These are phyloP conservation scores for Pelodytes ibericus DNA, from an alignment of 2,797 vertebrate species.

Conservation along the genomic window DNA sequence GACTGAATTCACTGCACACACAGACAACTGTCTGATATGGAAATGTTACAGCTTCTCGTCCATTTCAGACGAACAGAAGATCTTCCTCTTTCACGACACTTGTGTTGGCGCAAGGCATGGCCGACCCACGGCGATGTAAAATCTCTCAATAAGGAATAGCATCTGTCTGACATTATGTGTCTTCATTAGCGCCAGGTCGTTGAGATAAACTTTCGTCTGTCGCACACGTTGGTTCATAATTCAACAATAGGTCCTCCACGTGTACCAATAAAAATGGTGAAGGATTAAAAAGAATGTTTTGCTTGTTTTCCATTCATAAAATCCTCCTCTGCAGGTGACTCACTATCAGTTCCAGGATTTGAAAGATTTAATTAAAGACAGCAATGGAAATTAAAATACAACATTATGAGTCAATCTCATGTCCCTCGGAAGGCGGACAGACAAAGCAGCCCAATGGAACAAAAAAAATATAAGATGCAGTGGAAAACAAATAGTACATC, in stretches of 20 bases:
- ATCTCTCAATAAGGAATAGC: slow-evolving; percentile 34
- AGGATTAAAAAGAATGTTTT: slow-evolving; percentile 3
- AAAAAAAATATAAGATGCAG: too few relatives aligned
- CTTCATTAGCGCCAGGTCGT: slow-evolving; percentile 17
- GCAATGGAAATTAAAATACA: slow-evolving; percentile 5
- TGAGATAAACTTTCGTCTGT: slow-evolving; percentile 5
- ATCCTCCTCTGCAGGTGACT: not conserved
- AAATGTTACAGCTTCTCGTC: slow-evolving; percentile 24
- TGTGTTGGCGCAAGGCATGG: not conserved
- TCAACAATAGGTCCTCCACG: slow-evolving; percentile 14
- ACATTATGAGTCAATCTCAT: slow-evolving; percentile 25
- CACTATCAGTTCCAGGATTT: slow-evolving; percentile 13
- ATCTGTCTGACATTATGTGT: slow-evolving; percentile 33
- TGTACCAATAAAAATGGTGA: slow-evolving; percentile 26
- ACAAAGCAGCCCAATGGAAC: not conserved
- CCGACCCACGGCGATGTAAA: slow-evolving; percentile 38
- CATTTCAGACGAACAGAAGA: slow-evolving; percentile 37
- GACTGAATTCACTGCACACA: slow-evolving; percentile 26
- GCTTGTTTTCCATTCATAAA: not conserved
- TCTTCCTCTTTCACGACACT: slow-evolving; percentile 18
- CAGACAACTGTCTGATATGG: slow-evolving; percentile 26
- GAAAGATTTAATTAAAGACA: slow-evolving; percentile 12
- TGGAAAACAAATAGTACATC: too few relatives aligned
- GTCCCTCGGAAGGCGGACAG: not conserved
- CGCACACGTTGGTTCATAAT: slow-evolving; percentile 5